Base-by-base conservation (phyloP, 2,113 vertebrate species). In the Phaethornis superciliosus region DNA sequence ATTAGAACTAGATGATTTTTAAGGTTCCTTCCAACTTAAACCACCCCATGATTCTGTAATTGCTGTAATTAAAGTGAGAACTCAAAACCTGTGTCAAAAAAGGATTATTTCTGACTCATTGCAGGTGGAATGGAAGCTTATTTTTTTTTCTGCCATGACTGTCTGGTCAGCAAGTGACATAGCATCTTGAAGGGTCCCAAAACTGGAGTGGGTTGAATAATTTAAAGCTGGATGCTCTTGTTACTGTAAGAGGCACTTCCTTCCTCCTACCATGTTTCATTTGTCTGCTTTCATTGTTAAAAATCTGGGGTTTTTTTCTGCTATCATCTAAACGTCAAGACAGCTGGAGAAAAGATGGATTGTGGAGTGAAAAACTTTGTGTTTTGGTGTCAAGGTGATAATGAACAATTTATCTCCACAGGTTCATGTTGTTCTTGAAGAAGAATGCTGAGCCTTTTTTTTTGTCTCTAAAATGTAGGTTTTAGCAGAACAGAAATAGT, bases 291-390 rank as follows among this genome's bases (percentile, higher is more conserved):
- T 78, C 47, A n/a, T 90, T 58, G 49, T 74, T 85, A 76, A 85
- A 84, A 81, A 49, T 10, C 14, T 63, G 40, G 40, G 76, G 79
- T 67, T 68, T 67, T 15, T 17, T 7, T 27, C 23, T 87, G 33
- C 32, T 92, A 9, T 95, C 79, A 74, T 71, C 68, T 92, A 64
- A 90, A 56, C 40, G 65, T 89, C 58, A 72, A 85, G 81, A 79
- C 32, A 65, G 16, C 27, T 83, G 42, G 62, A 81, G 59, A 88
- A 85, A 40, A 78, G 52, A 47, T 63, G 60, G 85, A 63, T 59
- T 68, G 32, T 63, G n/a, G 78, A 76, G 33, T 71, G 81, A 89
- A 71, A 75, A 78, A 30, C 49, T 65, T 90, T 95, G 32, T 90
- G 46, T 70, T 42, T 28, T 89, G 33, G 18, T 78, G n/a, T 84